Evolutionary conservation across 2,113 vertebrate genomes (phyloP), one percentile per base, ranked within the genome.

Genomic region (Epinephelus moara): DNA sequence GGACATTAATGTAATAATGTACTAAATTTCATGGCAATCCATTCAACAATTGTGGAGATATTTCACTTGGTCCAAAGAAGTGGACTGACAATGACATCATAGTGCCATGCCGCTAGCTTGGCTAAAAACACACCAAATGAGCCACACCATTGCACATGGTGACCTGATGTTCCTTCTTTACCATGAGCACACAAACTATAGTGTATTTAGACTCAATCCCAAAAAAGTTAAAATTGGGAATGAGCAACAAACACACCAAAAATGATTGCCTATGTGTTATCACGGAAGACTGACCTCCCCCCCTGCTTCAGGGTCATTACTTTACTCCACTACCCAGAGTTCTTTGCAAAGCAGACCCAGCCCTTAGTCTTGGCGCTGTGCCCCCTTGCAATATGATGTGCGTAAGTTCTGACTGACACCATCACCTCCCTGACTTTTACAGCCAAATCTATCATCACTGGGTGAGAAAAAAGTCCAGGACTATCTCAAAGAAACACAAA

Each of bases 361-460:
- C 57, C 62, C 77, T 76, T 70, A 67, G 63, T 73, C 33, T 82
- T 81, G 75, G 75, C 86, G 33, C 23, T 17, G 60, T 70, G 81
- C 76, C 76, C 45, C 10, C 19, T 33, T 86, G 68, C 80, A 88
- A 77, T 70, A 69, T 52, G 59, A 72, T 60, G 67, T 63, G 70
- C 53, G 63, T 53, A 74, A 18, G 60, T 27, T 70, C 62, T 85
- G 75, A 83, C 49, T 30, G 3, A 59, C 73, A 56, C 76, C 30
- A 15, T 75, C 68, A 70, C 64, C 61, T 81, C 52, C 30, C 27
- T 70, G 52, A 62, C 62, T 57, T 61, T 64, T 52, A 73, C 70
- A 40, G 42, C 57, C 62, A 84, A 70, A 73, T 69, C 52, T 66
- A 7, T 64, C 25, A 75, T 81, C 23, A 11, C 17, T 59, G 50